Evolutionary conservation across 2,888 invertebrate species (phyloP).

Genomic region (Calliopum simillimum): DNA sequence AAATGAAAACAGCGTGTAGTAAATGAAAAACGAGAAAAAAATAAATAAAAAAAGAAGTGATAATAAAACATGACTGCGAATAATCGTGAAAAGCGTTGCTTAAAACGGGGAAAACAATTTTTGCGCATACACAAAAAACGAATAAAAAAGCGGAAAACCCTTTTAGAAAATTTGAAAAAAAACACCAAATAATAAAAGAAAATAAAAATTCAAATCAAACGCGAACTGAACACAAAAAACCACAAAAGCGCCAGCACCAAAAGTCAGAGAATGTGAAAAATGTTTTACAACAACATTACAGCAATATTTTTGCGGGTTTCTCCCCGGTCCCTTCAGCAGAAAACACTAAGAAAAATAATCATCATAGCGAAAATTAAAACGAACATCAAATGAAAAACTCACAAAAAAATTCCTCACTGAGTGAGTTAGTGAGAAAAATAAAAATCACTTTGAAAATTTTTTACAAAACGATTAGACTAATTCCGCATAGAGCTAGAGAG

Average conservation of each 20-base stretch:
- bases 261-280: constrained; percentile 1
- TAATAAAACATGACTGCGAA: constrained; percentile 8
- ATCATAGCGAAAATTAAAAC: neutral
- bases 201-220: too few species aligned
- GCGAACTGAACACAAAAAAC: too few species aligned
- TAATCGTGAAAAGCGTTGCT: constrained; percentile 2
- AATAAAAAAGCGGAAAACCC: neutral
- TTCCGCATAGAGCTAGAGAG: neutral
- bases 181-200: neutral
- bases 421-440: neutral
- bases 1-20: constrained; percentile 8
- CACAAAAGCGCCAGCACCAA: neutral
- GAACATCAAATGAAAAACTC: neutral
- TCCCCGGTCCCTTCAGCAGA: too few species aligned
- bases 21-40: neutral
- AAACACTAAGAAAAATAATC: too few species aligned
- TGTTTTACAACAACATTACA: too few species aligned
- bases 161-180: neutral
- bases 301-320: too few species aligned
- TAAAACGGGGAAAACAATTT: neutral
- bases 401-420: neutral
- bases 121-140: neutral
- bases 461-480: constrained; percentile 19
- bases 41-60: neutral
- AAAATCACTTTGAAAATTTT: constrained; percentile 15